phyloP scores from a whole-genome alignment of 2,888 invertebrate genomes.

The Conistra vaccinii region DNA sequence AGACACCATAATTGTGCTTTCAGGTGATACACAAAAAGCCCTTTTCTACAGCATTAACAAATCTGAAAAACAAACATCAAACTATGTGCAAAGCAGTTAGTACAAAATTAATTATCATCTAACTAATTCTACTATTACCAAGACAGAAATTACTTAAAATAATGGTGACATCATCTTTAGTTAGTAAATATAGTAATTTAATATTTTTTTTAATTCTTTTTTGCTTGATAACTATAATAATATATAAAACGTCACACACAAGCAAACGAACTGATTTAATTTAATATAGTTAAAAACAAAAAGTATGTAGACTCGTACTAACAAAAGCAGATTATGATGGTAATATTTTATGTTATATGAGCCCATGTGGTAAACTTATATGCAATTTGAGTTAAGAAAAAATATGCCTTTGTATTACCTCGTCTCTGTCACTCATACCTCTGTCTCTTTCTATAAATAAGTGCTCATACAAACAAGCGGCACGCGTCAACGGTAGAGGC shows the following conservation, averaged over 20 bases:
- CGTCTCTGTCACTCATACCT: neutral
- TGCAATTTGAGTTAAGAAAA: neutral
- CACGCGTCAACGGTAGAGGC: too few relatives aligned
- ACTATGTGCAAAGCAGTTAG: constrained; percentile 57
- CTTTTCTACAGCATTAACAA: constrained; percentile 58
- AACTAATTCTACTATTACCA: constrained; percentile 20
- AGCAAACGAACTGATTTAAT: neutral
- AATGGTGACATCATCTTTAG: neutral
- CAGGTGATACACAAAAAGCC: constrained; percentile 49
- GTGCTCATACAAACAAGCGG: too few relatives aligned
- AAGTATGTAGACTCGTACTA: too few relatives aligned
- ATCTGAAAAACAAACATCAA: constrained; percentile 55
- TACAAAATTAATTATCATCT: constrained; percentile 31
- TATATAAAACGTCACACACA: neutral
- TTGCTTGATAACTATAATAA: neutral
- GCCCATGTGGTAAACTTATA: neutral
- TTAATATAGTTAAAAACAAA: neutral
- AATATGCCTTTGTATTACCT: too few relatives aligned
- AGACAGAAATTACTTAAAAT: constrained; percentile 44
- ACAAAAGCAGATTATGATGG: neutral
- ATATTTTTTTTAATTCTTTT: too few relatives aligned
- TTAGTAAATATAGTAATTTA: neutral
- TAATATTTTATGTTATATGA: neutral
- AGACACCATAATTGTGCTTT: constrained; percentile 18
- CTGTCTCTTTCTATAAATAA: neutral